phyloP scores from a whole-genome alignment of 1,140 invertebrate genomes.

The Orchesella cincta region DNA sequence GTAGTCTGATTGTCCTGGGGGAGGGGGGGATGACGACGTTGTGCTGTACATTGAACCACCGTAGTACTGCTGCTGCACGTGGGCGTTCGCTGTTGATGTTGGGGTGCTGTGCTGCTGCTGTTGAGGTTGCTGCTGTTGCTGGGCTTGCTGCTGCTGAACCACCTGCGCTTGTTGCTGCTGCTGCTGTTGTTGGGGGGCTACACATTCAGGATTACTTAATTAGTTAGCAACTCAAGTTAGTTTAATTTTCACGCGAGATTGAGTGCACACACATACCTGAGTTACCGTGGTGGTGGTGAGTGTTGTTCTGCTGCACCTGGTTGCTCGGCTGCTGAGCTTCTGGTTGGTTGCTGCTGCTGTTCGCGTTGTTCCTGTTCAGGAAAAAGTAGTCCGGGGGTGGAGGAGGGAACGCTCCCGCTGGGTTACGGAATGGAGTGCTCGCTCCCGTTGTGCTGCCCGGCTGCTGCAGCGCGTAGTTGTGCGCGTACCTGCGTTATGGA shows the following conservation, averaged over 20 bases:
- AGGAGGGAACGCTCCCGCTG: constrained; percentile 2
- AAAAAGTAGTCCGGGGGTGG: constrained; percentile 13
- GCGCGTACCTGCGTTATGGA: constrained; percentile 13
- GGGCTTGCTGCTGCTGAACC: neutral
- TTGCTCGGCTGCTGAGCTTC: neutral
- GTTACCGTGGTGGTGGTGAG: neutral
- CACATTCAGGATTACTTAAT: too few relatives aligned
- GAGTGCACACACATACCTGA: too few relatives aligned
- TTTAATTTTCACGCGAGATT: too few relatives aligned
- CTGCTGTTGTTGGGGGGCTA: too few relatives aligned
- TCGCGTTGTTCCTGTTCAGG: neutral
- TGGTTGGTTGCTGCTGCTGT: neutral
- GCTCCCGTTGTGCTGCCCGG: neutral
- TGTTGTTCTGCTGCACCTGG: neutral
- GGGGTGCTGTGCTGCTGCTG: neutral
- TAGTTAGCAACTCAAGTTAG: too few relatives aligned
- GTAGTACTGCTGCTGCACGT: neutral
- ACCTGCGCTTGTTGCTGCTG: too few relatives aligned
- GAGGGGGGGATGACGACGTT: neutral
- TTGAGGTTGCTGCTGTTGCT: neutral
- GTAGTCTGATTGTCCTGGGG: neutral
- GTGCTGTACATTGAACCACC: neutral
- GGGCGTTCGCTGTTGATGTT: neutral
- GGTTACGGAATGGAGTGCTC: neutral
- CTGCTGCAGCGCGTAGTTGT: neutral